phyloP scores from a whole-genome alignment of 2,797 vertebrate genomes.

The Vultur gryphus region DNA sequence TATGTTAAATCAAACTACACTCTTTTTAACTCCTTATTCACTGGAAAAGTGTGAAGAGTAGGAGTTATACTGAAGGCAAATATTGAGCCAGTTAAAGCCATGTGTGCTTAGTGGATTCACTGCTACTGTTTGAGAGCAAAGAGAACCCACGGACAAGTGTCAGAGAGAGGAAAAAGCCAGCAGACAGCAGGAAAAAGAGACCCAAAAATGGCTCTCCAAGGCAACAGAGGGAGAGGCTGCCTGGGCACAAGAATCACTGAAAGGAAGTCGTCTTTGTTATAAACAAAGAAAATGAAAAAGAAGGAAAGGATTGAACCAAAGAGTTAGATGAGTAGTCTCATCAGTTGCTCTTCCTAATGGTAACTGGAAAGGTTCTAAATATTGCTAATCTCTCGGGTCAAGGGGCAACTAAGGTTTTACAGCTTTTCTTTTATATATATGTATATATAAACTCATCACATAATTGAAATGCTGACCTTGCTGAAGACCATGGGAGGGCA shows the following conservation, averaged over 20 bases:
- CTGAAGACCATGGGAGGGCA: background rate
- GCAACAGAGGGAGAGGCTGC: background rate
- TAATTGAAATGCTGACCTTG: background rate
- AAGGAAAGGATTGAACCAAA: background rate
- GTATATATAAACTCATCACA: background rate
- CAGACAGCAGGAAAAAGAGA: background rate
- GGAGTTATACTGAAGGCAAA: background rate
- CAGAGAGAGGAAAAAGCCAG: background rate
- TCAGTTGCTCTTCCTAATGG: background rate
- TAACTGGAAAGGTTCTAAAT: background rate
- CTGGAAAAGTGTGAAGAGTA: background rate
- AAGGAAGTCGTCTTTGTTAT: background rate
- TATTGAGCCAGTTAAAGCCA: background rate
- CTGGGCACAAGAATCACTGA: background rate
- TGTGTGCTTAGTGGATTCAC: background rate
- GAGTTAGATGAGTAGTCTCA: background rate
- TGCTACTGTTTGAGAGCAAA: background rate
- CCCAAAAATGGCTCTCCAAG: background rate
- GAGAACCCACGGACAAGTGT: background rate
- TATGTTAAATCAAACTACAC: background rate
- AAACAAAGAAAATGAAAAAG: background rate
- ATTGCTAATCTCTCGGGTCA: background rate
- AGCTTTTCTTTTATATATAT: background rate
- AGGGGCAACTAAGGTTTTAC: background rate
- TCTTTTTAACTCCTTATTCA: background rate